Evolutionary conservation across 2,797 vertebrate genomes (phyloP), one percentile per base, ranked within the genome.

Genomic region (Sardinella longiceps): DNA sequence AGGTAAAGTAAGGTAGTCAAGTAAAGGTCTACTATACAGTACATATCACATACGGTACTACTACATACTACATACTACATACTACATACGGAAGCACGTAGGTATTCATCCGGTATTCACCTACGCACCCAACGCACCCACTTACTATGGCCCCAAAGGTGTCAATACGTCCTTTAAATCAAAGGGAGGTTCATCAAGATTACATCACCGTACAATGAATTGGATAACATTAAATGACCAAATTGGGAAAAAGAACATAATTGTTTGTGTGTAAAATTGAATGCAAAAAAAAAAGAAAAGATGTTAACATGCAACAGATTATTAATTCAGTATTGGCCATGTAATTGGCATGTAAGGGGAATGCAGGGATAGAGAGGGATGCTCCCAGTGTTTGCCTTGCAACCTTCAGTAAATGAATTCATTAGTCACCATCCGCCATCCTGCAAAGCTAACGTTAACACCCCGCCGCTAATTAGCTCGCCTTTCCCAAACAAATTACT

Each of bases 401-500:
- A 77, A 77, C 70, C 70, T 77, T 43, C 33, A 77, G 70, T 77
- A 77, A 74, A 74, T 77, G 37, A 77, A 39, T 39, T 77, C 37
- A 77, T 77, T 77, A 43, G 70, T 43, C 70, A 77, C 70, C 33
- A 43, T 77, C 70, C 37, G 2, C 70, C 30, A 70, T 11, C 11
- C 70, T 43, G 33, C 14, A 43, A 77, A 77, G 70, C 70, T 43
- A 77, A 77, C 18, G 70, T 33, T 77, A 77, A 77, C 70, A 77
- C 70, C 70, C 70, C 23, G 70, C 70, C 86, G 87, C 87, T 93
- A 93, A 95, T 95, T 94, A 93, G 92, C 90, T 92, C 87, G 70
- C 58, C 87, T 89, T 91, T 91, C 83, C 89, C 86, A 89, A 92
- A 90, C 89, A 92, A 91, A 92, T 91, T 85, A 91, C 89, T 89